Base-by-base conservation (phyloP, 1,140 invertebrate species). In the Eriosoma lanigerum region DNA sequence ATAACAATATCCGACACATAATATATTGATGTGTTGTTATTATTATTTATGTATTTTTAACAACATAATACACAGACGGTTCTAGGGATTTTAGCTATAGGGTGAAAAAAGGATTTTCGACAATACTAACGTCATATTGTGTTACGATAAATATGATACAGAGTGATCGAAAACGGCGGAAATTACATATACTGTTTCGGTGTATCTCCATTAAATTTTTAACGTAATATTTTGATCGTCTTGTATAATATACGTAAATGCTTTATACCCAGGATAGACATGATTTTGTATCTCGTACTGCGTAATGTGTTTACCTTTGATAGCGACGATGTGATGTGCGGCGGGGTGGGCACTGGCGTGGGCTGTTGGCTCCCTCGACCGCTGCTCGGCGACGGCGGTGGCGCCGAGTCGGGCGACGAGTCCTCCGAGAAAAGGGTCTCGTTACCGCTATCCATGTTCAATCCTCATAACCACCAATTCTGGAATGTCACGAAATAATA, bases 381-480 rank as follows among this genome's bases (percentile, higher is more conserved):
- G 48, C 81, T 82, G 84, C 75, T 78, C 1, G 75, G 75, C 9
- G 75, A 82, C 76, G 84, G 85, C 58, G 84, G 85, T 62, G 83
- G 81, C 62, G 83, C 82, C 78, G 85, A 83, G 64, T 86, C 86
- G 81, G 85, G 85, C 12, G 85, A 85, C 26, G 86, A 86, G 73
- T 87, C 86, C 82, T 87, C 86, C 56, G 86, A 87, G 82, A 87
- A 87, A 68, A 87, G 83, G 38, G 87, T 87, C 83, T 88, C 87
- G 82, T 87, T 87, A 38, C 87, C 87, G 83, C 87, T 88, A 85
- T 88, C 87, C 81, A 86, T 86, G 52, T 82, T 64, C 76, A 48
- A 60, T 60, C 38, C 75, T 62, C 75, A 78, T 78, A 62, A 78
- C 75, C 75, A 17, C 8, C 75, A 24, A 24, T 60, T 48, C 75